phyloP scores from a whole-genome alignment of 2,888 invertebrate genomes.

The Machimus rusticus region DNA sequence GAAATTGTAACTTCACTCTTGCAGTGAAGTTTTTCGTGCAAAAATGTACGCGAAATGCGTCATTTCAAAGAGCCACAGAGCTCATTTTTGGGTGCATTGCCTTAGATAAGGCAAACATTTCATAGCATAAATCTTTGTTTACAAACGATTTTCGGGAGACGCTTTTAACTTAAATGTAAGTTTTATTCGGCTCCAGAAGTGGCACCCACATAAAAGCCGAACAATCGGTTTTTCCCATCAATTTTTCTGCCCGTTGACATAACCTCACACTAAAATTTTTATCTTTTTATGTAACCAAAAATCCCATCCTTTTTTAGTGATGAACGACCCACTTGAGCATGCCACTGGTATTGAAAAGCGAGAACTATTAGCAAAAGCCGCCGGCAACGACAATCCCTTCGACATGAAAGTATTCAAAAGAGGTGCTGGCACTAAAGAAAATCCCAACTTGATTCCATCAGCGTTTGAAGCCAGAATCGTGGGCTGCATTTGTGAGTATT shows the following conservation, averaged over 20 bases:
- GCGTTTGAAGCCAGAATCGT: conserved; percentile 88
- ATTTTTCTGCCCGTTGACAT: neutral
- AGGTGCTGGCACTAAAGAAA: conserved; percentile 81
- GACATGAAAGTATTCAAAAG: conserved; percentile 84
- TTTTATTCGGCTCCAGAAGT: neutral
- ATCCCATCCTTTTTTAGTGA: conserved; percentile 66
- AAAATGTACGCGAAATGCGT: neutral
- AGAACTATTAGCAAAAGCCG: conserved; percentile 83
- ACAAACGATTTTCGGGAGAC: neutral
- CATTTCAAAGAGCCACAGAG: neutral
- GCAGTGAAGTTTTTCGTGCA: neutral
- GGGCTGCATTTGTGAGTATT: conserved; percentile 86
- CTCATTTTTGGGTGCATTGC: neutral
- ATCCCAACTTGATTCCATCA: conserved; percentile 90
- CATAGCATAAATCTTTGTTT: neutral
- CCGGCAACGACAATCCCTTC: conserved; percentile 89
- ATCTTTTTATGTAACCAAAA: neutral
- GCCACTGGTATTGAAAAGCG: conserved; percentile 93
- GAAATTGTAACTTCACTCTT: neutral
- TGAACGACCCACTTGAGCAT: conserved; percentile 90
- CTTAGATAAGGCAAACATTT: neutral
- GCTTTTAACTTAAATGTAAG: neutral
- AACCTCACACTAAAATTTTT: neutral
- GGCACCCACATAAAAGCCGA: neutral
- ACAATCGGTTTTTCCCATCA: neutral